phyloP scores from a whole-genome alignment of 2,113 vertebrate genomes.

The Pao palembangensis region DNA sequence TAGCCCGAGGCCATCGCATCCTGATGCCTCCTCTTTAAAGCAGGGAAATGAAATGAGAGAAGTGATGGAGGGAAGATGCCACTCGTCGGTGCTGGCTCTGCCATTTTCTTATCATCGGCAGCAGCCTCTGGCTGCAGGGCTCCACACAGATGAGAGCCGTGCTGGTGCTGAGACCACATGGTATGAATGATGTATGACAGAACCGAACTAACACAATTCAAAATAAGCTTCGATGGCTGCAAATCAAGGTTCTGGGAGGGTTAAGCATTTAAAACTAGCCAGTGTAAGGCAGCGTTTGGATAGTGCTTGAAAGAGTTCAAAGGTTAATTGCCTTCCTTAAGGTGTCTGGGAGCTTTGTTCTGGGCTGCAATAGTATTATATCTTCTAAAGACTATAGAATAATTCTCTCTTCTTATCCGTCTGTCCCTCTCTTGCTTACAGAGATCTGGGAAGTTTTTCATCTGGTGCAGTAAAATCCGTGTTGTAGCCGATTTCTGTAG shows the following conservation, averaged over 20 bases:
- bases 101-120: slow-evolving; percentile 65
- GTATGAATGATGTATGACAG: slow-evolving; percentile 65
- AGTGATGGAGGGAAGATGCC: slow-evolving; percentile 59
- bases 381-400: slow-evolving; percentile 20
- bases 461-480: slow-evolving; percentile 48
- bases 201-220: slow-evolving; percentile 41
- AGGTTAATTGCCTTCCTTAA: slow-evolving; percentile 60
- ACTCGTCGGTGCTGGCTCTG: slow-evolving; percentile 38
- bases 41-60: slow-evolving; percentile 59
- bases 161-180: slow-evolving; percentile 40
- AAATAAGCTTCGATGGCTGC: slow-evolving; percentile 40
- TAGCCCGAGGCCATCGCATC: slow-evolving; percentile 56
- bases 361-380: slow-evolving; percentile 27
- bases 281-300: slow-evolving; percentile 15
- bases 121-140: slow-evolving; percentile 62
- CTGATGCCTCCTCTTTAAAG: slow-evolving; percentile 62
- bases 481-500: slow-evolving; percentile 61
- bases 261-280: slow-evolving; percentile 33
- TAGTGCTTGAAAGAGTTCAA: slow-evolving; percentile 36
- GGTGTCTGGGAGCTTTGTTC: slow-evolving; percentile 38
- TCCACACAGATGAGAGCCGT: slow-evolving; percentile 45
- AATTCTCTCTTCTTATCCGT: slow-evolving; percentile 6
- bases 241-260: slow-evolving; percentile 45
- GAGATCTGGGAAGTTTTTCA: slow-evolving; percentile 43
- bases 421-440: slow-evolving; percentile 8